Evolutionary conservation across 1,140 invertebrate species (phyloP), one percentile per base, ranked within the genome.

Genomic region (Hypsibius dujardini): DNA sequence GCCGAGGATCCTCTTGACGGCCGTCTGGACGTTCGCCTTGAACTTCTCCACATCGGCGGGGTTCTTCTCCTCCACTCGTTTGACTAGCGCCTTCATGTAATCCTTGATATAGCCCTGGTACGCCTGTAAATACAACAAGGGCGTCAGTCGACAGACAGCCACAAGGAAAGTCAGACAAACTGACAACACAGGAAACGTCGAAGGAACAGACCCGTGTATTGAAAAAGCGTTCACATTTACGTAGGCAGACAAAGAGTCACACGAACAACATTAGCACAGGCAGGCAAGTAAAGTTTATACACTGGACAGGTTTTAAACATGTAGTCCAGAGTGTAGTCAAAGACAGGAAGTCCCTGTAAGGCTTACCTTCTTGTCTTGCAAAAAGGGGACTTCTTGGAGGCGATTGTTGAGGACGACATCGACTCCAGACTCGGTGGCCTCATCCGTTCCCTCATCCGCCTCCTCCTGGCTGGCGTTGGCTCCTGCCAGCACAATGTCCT

Each of bases 391-490:
- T 83, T 95, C 92, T 72, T 82, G 79, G 56, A 96, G 84, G 78
- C 90, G 85, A 77, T 95, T 90, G 79, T 95, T 95, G 47, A 97
- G 79, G 46, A 96, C 90, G 74, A 96, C 84, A 81, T 97, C 93
- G 69, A 96, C 88, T 60, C 93, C 93, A 73, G 84, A 84, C 79
- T 90, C 87, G 1, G 85, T 82, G 45, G 77, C 75, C 70, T 84
- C 81, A 28, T 94, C 90, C 1, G 86, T 88, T 69, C 87, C 90
- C 80, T 95, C 92, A 74, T 89, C 87, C 59, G 83, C 86, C 76
- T 91, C 92, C 71, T 80, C 80, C 28, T 45, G 72, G 47, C 92
- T 95, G 71, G 93, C 90, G 80, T 96, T 96, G 75, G 87, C 85
- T 46, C 93, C 93, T 70, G 84, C 89, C 45, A 96, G 82, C 72